Evolutionary conservation across 2,797 vertebrate genomes (phyloP).

Genomic region (Cyclopterus lumpus): DNA sequence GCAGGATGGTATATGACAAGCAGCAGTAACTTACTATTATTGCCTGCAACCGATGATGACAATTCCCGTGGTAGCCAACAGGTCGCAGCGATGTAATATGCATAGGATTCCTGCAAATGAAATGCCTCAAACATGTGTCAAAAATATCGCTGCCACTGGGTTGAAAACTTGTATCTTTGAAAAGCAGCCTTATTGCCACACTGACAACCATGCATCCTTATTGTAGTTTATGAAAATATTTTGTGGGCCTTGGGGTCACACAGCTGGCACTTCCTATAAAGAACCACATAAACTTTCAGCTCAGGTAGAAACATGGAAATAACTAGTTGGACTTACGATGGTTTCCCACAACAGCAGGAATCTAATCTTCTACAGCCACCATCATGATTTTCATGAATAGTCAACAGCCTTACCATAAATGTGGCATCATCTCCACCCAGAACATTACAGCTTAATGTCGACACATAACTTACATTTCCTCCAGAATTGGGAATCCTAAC

Average conservation of each 20-base stretch:
- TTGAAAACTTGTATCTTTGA: conserved; percentile 67
- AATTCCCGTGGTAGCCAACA: conserved; percentile 74
- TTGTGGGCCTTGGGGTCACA: conserved; percentile 70
- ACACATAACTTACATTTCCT: conserved; percentile 74
- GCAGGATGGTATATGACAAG: conserved; percentile 76
- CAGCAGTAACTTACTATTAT: conserved; percentile 80
- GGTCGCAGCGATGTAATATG: conserved; percentile 76
- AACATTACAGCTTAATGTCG: conserved; percentile 76
- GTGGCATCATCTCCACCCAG: conserved; percentile 69
- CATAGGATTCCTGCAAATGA: conserved; percentile 79
- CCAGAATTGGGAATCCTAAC: conserved; percentile 64
- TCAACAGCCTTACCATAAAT: conserved; percentile 72
- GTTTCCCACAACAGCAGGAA: conserved; percentile 65
- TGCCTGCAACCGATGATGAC: conserved; percentile 75
- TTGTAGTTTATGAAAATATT: conserved; percentile 72
- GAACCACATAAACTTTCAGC: conserved; percentile 72
- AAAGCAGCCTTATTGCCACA: conserved; percentile 68
- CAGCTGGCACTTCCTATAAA: conserved; percentile 75
- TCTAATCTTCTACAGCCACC: conserved; percentile 69
- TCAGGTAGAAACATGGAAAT: conserved; percentile 72
- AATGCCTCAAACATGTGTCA: conserved; percentile 70
- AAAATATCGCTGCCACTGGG: conserved; percentile 68
- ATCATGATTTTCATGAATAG: conserved; percentile 76
- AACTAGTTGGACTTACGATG: conserved; percentile 68
- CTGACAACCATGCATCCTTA: conserved; percentile 66